Base-by-base conservation (phyloP, 2,113 vertebrate species). In the Carollia perspicillata region DNA sequence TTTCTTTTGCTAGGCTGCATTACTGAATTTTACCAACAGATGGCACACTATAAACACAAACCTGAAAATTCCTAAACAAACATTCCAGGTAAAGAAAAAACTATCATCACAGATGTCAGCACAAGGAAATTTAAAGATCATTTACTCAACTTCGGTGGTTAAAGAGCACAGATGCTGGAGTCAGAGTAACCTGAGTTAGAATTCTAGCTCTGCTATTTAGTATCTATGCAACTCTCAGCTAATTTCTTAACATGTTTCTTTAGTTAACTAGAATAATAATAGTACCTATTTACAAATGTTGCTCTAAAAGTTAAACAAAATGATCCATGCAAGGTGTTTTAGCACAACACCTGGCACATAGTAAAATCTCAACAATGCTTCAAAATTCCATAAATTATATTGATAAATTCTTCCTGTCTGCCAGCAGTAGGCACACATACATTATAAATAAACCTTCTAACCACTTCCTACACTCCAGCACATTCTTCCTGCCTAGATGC, bases 21-120 rank as follows among this genome's bases (percentile, higher is more conserved):
- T 96, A 88, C 80, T 55, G 20, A 74, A 42, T 90, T 80, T 75
- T 85, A 94, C 94, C 97, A 96, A 95, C 58, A 94, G 92, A 58
- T 97, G 95, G 94, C 97, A 96, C 74, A 74, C 81, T 84, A 80
- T 8, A 84, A 93, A 93, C 55, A 95, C 35, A 92, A 95, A 96
- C 58, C 51, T 92, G 71, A 94, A 94, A 94, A 42, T 47, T 80
- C 26, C 65, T 74, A 88, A 91, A 53, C 7, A 9, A 58, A 72
- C 22, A n/a, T 75, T 65, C 9, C n/a, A 94, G 30, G 49, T 80
- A 60, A 94, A 42, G 37, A 66, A 84, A 84, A 83, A 58, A 42
- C 16, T 74, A 80, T 51, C 84, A 63, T 10, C 42, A 85, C 53
- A 95, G 35, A 84, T 69, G 26, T 63, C 63, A 94, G n/a, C 78